Conservation (phyloP, 2,113 vertebrate species). For the Myxocyprinus asiaticus region DNA sequence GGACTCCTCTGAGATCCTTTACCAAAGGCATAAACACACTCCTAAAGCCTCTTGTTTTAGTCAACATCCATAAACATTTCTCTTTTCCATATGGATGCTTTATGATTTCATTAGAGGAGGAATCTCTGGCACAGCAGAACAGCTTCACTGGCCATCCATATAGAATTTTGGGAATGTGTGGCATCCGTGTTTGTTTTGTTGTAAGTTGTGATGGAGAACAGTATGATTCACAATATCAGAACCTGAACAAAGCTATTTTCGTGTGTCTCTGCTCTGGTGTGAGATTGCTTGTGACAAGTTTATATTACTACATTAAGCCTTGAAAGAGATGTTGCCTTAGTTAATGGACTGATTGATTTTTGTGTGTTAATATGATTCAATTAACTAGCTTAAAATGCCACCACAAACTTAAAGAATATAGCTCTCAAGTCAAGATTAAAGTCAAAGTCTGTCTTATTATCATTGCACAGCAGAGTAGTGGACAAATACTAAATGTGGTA, state of each 20-base stretch:
- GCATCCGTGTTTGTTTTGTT: slow-evolving; percentile 57
- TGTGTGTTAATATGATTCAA: neutral
- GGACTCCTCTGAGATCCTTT: too few relatives aligned
- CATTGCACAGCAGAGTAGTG: too few relatives aligned
- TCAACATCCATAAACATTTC: slow-evolving; percentile 62
- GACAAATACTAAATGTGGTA: too few relatives aligned
- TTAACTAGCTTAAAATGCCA: neutral
- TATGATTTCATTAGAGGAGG: slow-evolving; percentile 58
- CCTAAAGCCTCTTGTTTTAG: too few relatives aligned
- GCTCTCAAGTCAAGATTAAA: too few relatives aligned
- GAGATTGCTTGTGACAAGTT: slow-evolving; percentile 46
- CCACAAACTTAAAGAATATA: neutral
- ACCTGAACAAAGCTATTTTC: slow-evolving; percentile 21
- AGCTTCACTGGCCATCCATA: slow-evolving; percentile 55
- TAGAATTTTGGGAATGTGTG: slow-evolving; percentile 68
- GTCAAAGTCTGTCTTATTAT: too few relatives aligned
- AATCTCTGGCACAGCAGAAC: slow-evolving; percentile 56
- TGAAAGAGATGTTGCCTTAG: neutral
- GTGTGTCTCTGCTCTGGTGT: slow-evolving; percentile 18
- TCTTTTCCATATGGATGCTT: slow-evolving; percentile 62
- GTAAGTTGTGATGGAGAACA: slow-evolving; percentile 14
- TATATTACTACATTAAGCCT: slow-evolving; percentile 38
- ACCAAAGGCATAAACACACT: neutral
- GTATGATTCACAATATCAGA: slow-evolving; percentile 18
- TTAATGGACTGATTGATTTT: neutral